Conservation (phyloP, 2,888 invertebrate species). For the Lapara coniferarum region DNA sequence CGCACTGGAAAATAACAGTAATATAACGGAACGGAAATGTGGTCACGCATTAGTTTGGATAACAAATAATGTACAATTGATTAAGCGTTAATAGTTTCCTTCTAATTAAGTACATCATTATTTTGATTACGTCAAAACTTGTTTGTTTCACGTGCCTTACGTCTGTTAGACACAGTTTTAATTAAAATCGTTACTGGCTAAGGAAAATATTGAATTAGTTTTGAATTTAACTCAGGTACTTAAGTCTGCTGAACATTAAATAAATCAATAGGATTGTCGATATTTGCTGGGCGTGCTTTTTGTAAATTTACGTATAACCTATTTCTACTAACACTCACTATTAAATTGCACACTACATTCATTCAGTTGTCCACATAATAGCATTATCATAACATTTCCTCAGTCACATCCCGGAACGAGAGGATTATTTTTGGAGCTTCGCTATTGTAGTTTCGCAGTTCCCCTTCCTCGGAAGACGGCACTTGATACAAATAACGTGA, state of each 20-base stretch:
- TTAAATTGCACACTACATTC: no score
- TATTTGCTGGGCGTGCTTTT: no score
- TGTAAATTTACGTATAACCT: not conserved
- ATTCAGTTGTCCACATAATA: no score
- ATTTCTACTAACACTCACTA: not conserved
- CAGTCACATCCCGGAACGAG: conserved; percentile 16
- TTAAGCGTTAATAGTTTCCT: conserved; percentile 42
- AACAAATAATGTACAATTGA: conserved; percentile 27
- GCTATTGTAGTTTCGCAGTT: conserved; percentile 38
- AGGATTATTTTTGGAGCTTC: conserved; percentile 36
- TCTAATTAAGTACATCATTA: conserved; percentile 26
- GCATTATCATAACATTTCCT: conserved; percentile 1
- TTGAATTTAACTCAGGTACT: no score
- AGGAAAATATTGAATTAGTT: not conserved
- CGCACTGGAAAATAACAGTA: conserved; percentile 33
- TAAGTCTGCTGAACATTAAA: no score
- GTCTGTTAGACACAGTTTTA: conserved; percentile 9
- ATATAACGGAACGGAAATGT: conserved; percentile 31
- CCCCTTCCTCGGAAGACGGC: conserved; percentile 57
- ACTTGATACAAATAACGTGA: conserved; percentile 58
- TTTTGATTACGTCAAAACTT: conserved; percentile 24
- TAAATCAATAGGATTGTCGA: no score
- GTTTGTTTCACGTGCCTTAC: conserved; percentile 10
- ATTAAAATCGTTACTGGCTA: conserved; percentile 3
- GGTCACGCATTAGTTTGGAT: conserved; percentile 24